A percentile compares a stretch with the other conserved stretches of the same genome.
Conservation (phyloP, 1,140 invertebrate genomes). For the Stenopsyche tienmushanensis region DNA sequence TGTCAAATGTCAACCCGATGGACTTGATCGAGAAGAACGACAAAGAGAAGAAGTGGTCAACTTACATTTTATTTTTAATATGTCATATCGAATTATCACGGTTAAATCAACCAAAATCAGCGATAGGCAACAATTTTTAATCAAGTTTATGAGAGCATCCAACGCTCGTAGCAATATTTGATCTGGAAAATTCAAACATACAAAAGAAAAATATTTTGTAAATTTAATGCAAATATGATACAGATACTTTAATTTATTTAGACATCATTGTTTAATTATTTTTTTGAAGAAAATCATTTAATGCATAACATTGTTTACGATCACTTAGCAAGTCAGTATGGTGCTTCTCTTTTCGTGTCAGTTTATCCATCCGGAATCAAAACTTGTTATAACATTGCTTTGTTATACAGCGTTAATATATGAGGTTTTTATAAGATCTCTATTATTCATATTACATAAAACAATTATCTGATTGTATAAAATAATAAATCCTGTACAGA, state of each 20-base stretch:
- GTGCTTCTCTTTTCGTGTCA: neutral
- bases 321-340: no score
- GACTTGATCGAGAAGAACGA: no score
- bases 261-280: neutral
- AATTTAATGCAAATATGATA: neutral
- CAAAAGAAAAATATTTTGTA: neutral
- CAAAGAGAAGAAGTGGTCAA: neutral
- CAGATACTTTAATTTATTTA: no score
- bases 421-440: neutral
- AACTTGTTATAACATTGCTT: constrained; percentile 1
- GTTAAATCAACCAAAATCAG: neutral
- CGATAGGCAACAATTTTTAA: neutral
- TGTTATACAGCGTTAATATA: neutral
- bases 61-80: constrained; percentile 21
- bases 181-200: neutral
- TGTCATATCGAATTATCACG: constrained; percentile 34
- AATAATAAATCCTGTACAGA: no score
- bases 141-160: no score
- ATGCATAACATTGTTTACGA: no score
- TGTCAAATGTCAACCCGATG: constrained; percentile 30
- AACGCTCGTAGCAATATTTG: constrained; percentile 5
- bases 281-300: no score
- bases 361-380: neutral
- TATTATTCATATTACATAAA: neutral
- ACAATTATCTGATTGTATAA: neutral